Evolutionary conservation across 2,888 invertebrate species (phyloP).

Genomic region (Noctua pronuba): DNA sequence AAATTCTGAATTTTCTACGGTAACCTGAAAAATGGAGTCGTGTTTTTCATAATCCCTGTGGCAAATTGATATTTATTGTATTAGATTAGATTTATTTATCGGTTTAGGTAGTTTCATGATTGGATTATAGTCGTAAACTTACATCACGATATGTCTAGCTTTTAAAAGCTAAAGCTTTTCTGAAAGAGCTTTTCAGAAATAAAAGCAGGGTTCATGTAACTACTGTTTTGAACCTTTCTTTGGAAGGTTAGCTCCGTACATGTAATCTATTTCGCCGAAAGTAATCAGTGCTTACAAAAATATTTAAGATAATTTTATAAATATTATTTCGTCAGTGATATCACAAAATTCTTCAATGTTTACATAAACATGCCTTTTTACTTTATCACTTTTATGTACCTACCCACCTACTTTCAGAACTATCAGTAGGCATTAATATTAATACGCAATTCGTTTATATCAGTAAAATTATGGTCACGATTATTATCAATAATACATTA

Average conservation of each 20-base stretch:
- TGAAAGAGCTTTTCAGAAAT: background rate
- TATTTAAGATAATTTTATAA: slow-evolving; percentile 26
- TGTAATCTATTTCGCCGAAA: background rate
- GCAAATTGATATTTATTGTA: slow-evolving; percentile 1
- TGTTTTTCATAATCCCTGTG: background rate
- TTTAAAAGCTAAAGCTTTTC: no score
- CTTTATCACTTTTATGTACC: slow-evolving; percentile 29
- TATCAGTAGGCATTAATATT: slow-evolving; percentile 16
- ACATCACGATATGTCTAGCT: background rate
- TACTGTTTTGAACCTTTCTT: background rate
- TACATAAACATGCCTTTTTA: slow-evolving; percentile 42
- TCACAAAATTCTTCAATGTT: slow-evolving; percentile 28
- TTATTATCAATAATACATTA: slow-evolving; percentile 28
- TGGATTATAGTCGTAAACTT: background rate
- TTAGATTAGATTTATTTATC: slow-evolving; percentile 2
- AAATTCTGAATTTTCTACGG: background rate
- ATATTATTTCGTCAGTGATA: slow-evolving; percentile 28
- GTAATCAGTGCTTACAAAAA: slow-evolving; percentile 16
- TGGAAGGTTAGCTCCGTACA: background rate
- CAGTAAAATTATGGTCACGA: slow-evolving; percentile 36
- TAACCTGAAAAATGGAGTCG: slow-evolving; percentile 1
- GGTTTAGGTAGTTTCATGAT: background rate
- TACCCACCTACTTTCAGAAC: slow-evolving; percentile 41
- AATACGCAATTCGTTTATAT: slow-evolving; percentile 57
- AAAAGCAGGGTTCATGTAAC: background rate